A percentile compares a stretch with the other conserved stretches of the same genome.
Evolutionary conservation across 2,797 vertebrate species (phyloP).

Genomic region (Pangasius macronema): DNA sequence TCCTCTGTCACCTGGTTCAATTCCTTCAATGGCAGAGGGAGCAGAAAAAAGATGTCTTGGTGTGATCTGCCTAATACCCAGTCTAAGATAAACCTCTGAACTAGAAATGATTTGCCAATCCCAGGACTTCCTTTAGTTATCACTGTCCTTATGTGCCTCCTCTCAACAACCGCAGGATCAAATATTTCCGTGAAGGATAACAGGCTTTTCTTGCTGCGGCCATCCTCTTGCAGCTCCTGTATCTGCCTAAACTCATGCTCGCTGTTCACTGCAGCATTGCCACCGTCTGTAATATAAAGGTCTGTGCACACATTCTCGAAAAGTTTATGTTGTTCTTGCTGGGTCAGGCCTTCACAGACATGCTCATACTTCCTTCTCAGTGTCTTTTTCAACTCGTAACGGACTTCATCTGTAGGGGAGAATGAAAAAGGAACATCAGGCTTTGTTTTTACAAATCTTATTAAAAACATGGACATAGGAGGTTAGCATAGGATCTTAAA

Average conservation of each 20-base stretch:
- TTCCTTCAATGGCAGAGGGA: conserved; percentile 70
- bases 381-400: conserved; percentile 61
- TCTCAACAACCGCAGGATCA: neutral
- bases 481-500: neutral
- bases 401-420: conserved; percentile 70
- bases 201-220: neutral
- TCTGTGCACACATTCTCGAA: conserved; percentile 64
- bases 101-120: conserved; percentile 71
- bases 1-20: conserved; percentile 63
- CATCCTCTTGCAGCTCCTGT: conserved; percentile 59
- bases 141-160: neutral
- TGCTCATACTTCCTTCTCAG: conserved; percentile 67
- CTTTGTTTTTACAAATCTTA: neutral
- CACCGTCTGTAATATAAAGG: conserved; percentile 56
- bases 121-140: conserved; percentile 70
- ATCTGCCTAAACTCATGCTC: conserved; percentile 73
- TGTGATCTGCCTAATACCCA: conserved; percentile 69
- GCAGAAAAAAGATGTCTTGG: conserved; percentile 66
- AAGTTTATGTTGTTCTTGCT: conserved; percentile 51
- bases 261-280: conserved; percentile 68
- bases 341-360: conserved; percentile 53
- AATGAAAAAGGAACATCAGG: neutral
- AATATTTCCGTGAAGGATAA: conserved; percentile 61
- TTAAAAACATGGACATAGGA: neutral
- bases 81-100: conserved; percentile 71